Base-by-base conservation (phyloP, 1,140 invertebrate species). In the Microplitis mediator region DNA sequence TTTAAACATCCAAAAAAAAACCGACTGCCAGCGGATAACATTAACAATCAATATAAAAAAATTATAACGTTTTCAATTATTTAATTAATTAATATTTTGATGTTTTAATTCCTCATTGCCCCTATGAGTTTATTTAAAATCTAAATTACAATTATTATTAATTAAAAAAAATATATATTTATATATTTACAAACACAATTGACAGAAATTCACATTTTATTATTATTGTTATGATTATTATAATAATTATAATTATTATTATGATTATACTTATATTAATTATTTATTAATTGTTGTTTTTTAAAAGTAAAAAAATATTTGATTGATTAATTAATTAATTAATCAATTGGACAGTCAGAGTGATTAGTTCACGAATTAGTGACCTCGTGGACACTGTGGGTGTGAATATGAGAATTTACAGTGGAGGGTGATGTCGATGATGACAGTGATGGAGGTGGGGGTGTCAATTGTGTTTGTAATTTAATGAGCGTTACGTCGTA, bases 401-500 rank as follows among this genome's bases (percentile, higher is more conserved):
- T 74, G 69, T 82, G 81, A 36, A 60, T 73, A 60, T 80, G 78
- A 51, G 77, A 76, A 64, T 81, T 81, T 52, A 69, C 68, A 45
- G 77, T 67, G 4, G 82, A 70, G 3, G 80, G 81, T 14, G 82
- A 81, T 3, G 80, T 70, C 4, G 82, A 67, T 51, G 78, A 71
- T 61, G 81, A 64, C 34, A 78, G 67, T 68, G 72, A 78, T 3
- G 76, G 54, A 3, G 82, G 79, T 8, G 79, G 77, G 4, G 82
- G 78, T 3, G 84, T 45, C 11, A 45, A 45, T 45, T 45, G 39
- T 45, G 39, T 45, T 45, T 45, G 83, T 58, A 87, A 71, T 66
- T 85, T 83, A 68, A 87, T 87, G 4, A 86, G 79, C 3, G 85
- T 87, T 45, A 87, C 84, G 71, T 87, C 85, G 75, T 85, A 87